These are phyloP conservation scores for Sialis lutaria DNA, from an alignment of 2,888 invertebrate genomes.

Conservation along the genomic window DNA sequence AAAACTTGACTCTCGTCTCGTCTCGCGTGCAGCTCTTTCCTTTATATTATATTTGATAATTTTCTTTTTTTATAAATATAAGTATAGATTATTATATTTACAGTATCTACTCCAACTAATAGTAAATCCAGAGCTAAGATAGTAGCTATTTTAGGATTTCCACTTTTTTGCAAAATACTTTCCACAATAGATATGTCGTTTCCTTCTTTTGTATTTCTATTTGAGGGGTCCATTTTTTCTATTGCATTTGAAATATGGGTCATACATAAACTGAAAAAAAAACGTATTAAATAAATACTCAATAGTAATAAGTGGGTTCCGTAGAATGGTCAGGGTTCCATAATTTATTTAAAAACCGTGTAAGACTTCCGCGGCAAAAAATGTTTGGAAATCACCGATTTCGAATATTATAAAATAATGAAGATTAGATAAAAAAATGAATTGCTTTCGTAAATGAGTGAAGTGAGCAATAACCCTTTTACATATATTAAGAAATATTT, in stretches of 20 bases:
- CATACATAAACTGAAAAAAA: slow-evolving; percentile 31
- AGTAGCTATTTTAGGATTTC: slow-evolving; percentile 41
- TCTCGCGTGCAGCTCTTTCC: no score
- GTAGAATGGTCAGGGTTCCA: no score
- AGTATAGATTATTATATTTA: slow-evolving; percentile 15
- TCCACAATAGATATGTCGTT: slow-evolving; percentile 35
- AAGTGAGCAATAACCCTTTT: not conserved
- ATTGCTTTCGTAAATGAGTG: not conserved
- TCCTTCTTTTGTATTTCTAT: slow-evolving; percentile 19
- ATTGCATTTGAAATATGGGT: slow-evolving; percentile 35
- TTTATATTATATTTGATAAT: no score
- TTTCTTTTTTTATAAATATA: no score
- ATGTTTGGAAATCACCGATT: no score
- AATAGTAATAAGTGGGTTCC: no score
- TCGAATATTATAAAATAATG: not conserved
- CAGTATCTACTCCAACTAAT: slow-evolving; percentile 66
- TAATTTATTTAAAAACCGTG: no score
- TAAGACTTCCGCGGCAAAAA: no score
- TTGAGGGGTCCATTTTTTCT: slow-evolving; percentile 26
- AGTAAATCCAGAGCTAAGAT: slow-evolving; percentile 61
- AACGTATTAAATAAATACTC: no score
- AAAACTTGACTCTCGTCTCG: no score
- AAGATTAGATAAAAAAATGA: not conserved
- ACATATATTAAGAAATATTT: no score
- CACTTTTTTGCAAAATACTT: slow-evolving; percentile 34